Percentiles rank a stretch among this genome's conserved stretches.
Conservation (phyloP, 1,140 invertebrate genomes). For the Delia radicum region DNA sequence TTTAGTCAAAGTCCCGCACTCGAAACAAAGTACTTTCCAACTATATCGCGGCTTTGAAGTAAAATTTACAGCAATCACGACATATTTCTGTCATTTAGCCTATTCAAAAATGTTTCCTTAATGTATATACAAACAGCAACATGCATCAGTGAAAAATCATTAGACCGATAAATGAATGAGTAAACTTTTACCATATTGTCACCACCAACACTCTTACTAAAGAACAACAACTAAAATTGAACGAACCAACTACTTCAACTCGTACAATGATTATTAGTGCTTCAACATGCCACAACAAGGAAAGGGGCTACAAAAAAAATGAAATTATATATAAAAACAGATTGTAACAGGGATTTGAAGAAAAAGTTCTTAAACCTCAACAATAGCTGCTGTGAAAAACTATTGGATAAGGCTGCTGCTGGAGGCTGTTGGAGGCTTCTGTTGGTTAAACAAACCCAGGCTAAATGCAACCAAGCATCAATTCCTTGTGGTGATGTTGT, state of each 20-base stretch:
- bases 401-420: too few relatives aligned
- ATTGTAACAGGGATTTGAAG: not conserved
- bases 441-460: not conserved
- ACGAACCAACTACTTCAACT: too few relatives aligned
- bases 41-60: too few relatives aligned
- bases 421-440: not conserved
- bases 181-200: slow-evolving; percentile 32
- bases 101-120: not conserved
- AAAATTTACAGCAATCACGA: too few relatives aligned
- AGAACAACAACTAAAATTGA: not conserved
- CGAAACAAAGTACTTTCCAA: too few relatives aligned
- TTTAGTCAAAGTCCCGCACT: too few relatives aligned
- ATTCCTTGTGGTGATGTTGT: slow-evolving; percentile 9
- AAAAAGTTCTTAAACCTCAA: not conserved
- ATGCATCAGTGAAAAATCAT: slow-evolving; percentile 35
- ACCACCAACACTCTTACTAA: not conserved
- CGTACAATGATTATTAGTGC: not conserved
- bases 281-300: not conserved
- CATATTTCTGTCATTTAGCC: too few relatives aligned
- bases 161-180: slow-evolving; percentile 37
- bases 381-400: not conserved
- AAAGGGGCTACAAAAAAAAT: not conserved
- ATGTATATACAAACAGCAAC: not conserved
- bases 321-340: too few relatives aligned
- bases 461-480: slow-evolving; percentile 11